These are phyloP conservation scores for Myopa tessellatipennis DNA, from an alignment of 2,888 invertebrate genomes.

Conservation along the genomic window DNA sequence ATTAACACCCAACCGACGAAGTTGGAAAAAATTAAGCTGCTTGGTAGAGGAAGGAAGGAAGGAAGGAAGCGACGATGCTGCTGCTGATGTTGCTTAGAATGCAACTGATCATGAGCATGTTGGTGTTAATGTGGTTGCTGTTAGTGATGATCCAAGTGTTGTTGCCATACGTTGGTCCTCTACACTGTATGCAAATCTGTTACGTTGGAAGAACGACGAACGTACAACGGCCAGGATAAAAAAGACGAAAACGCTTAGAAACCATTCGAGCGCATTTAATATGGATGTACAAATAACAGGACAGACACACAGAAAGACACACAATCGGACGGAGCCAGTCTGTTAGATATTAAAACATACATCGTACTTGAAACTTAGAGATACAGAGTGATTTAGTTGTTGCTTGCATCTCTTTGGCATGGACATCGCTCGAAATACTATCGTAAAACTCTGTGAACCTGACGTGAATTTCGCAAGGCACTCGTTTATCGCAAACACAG, in stretches of 20 bases:
- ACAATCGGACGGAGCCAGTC: neutral
- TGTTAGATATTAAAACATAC: neutral
- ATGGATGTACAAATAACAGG: slow-evolving; percentile 15
- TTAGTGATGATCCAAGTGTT: neutral
- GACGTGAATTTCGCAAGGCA: no score
- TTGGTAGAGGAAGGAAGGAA: neutral
- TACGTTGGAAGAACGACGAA: neutral
- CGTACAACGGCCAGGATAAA: neutral
- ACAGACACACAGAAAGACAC: slow-evolving; percentile 6
- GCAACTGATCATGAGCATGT: slow-evolving; percentile 4
- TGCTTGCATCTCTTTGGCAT: neutral
- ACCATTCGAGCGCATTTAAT: slow-evolving; percentile 35
- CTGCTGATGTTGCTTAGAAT: neutral
- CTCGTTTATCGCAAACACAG: no score
- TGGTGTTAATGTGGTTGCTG: slow-evolving; percentile 8
- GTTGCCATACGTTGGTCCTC: neutral
- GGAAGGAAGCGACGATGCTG: neutral
- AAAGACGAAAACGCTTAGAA: slow-evolving; percentile 25
- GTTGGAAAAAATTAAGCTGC: slow-evolving; percentile 20
- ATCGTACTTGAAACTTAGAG: slow-evolving; percentile 18
- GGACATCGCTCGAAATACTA: no score
- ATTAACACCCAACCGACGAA: slow-evolving; percentile 31
- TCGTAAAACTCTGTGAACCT: no score
- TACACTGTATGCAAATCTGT: slow-evolving; percentile 3
- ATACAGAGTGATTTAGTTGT: slow-evolving; percentile 3